These are phyloP conservation scores for Scaptomyza flava DNA, from an alignment of 2,888 invertebrate genomes.

Conservation along the genomic window DNA sequence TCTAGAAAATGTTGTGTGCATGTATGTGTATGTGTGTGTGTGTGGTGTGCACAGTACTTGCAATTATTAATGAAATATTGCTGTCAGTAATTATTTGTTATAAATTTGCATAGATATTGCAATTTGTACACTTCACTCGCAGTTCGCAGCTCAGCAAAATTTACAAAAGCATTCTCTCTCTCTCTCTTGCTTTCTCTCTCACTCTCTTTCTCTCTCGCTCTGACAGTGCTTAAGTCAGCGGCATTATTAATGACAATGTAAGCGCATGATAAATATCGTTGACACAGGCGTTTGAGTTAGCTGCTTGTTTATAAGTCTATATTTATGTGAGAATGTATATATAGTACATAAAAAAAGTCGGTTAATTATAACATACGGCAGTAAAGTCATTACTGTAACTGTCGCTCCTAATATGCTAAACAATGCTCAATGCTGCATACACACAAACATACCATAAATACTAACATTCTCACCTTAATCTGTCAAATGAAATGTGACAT, in stretches of 20 bases:
- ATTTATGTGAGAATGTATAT: neutral
- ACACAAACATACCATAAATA: conserved; percentile 29
- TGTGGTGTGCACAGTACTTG: conserved; percentile 53
- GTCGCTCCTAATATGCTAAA: conserved; percentile 27
- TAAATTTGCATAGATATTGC: conserved; percentile 82
- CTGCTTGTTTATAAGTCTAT: conserved; percentile 25
- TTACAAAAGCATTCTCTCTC: neutral
- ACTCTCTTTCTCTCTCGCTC: neutral
- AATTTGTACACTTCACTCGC: conserved; percentile 74
- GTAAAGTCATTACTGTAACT: conserved; percentile 16
- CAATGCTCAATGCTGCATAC: conserved; percentile 3
- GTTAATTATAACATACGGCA: conserved; percentile 39
- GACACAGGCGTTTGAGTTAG: conserved; percentile 65
- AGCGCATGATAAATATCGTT: conserved; percentile 75
- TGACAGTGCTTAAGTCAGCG: conserved; percentile 47
- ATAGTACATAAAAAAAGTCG: conserved; percentile 22
- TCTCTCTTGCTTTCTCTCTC: neutral
- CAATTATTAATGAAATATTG: conserved; percentile 81
- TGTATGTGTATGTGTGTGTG: neutral
- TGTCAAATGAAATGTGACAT: conserved; percentile 19
- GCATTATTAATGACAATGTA: conserved; percentile 77
- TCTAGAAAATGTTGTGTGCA: conserved; percentile 63
- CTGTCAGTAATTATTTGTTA: conserved; percentile 81
- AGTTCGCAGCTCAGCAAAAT: conserved; percentile 18
- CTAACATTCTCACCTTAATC: conserved; percentile 34